Base-by-base conservation (phyloP, 2,888 invertebrate species). In the Cerceris rybyensis region DNA sequence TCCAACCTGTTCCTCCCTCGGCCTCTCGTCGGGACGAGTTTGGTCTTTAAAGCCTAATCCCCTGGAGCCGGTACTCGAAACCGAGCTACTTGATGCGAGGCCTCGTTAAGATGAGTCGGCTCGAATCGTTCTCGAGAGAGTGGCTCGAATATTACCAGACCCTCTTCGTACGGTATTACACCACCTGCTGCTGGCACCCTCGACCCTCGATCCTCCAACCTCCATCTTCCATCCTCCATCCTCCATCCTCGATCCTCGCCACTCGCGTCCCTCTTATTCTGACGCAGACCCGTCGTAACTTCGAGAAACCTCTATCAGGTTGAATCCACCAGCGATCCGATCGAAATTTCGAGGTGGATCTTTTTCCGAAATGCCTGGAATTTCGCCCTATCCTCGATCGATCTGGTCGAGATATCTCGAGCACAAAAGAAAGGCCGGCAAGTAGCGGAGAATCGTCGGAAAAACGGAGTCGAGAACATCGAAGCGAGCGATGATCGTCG, bases 31-130 rank as follows among this genome's bases (percentile, higher is more conserved):
- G 78, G 58, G 75, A 54, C 60, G 77, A 83, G 81, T 86, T 86
- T 86, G 77, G 72, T 77, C 84, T 83, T 85, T 77, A 78, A 86
- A 81, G 78, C 78, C 84, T 84, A 84, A 84, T 84, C 86, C 84
- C 67, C 70, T 70, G 66, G 75, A 84, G 82, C 77, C 66, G 70
- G 59, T 59, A 68, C 84, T 84, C 73, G 79, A 85, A 84, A 78
- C 73, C 77, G 59, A 84, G 70, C 81, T 72, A 73, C 83, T 85
- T 74, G 75, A 78, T 86, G 78, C 75, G 66, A 75, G 74, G 69
- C 77, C 76, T 77, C 75, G 84, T 81, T 84, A 86, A 84, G 69
- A 78, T 61, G 80, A 68, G 74, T 76, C 70, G 75, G 57, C 82
- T 79, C 71, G 75, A 80, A 70, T 80, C 80, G 67, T 75, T 67